Evolutionary conservation across 2,797 vertebrate species (phyloP).

Genomic region (Meriones psammophilus): DNA sequence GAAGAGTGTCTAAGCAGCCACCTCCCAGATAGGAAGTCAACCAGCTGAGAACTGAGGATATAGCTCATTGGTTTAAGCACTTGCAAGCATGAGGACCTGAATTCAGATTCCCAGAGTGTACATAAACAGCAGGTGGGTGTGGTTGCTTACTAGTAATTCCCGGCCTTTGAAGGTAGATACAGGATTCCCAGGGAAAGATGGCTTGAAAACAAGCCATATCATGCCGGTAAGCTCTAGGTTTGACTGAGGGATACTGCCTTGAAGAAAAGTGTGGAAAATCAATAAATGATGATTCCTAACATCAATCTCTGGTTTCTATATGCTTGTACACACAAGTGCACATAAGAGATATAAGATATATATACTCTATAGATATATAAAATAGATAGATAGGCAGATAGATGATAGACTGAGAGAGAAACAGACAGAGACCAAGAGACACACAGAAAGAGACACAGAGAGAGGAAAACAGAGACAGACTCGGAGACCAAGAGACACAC

Average conservation of each 20-base stretch:
- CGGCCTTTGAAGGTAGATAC: not conserved
- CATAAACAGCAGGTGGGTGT: not conserved
- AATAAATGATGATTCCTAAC: not conserved
- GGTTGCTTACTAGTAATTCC: not conserved
- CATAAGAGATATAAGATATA: not conserved
- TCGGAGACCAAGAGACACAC: not conserved
- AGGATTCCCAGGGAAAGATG: not conserved
- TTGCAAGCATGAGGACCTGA: not conserved
- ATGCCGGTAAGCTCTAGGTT: not conserved
- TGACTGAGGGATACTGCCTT: not conserved
- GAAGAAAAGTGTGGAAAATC: not conserved
- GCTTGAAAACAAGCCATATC: not conserved
- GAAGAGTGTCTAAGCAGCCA: not conserved
- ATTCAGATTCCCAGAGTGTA: not conserved
- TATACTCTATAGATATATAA: too few species aligned
- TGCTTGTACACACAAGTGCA: not conserved
- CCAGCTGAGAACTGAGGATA: not conserved
- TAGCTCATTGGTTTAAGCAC: not conserved
- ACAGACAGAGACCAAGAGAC: not conserved
- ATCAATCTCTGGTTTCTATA: not conserved
- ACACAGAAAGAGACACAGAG: not conserved
- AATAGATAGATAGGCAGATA: too few species aligned
- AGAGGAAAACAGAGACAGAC: not conserved
- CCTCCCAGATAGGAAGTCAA: not conserved
- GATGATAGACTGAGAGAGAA: too few species aligned